A percentile compares a stretch with the other conserved stretches of the same genome.
Conservation (phyloP, 2,113 vertebrate genomes). For the Marcusenius ussheri region DNA sequence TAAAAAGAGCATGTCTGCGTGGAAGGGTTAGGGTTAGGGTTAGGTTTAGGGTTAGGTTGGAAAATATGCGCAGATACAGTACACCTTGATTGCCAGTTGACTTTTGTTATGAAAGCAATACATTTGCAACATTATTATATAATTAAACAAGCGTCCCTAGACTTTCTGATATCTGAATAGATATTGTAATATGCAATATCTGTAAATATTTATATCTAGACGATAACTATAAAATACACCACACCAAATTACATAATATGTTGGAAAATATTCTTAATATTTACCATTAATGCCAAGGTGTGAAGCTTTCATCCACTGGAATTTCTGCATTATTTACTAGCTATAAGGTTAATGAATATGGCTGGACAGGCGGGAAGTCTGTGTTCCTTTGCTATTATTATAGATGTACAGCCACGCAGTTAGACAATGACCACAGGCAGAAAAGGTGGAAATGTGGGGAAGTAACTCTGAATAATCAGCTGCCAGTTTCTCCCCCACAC, state of each 20-base stretch:
- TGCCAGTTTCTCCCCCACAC: conserved; percentile 1
- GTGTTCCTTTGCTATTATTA: background rate
- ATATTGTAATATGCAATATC: background rate
- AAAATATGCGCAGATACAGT: background rate
- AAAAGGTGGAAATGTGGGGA: conserved; percentile 6
- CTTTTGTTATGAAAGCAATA: background rate
- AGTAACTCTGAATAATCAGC: conserved; percentile 8
- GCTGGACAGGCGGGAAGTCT: background rate
- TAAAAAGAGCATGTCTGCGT: background rate
- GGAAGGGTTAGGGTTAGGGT: background rate
- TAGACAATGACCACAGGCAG: background rate
- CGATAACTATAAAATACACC: background rate
- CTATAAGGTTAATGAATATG: background rate
- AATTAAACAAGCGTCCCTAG: background rate
- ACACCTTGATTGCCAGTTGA: background rate
- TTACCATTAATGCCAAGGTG: background rate
- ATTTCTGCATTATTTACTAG: background rate
- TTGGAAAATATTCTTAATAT: background rate
- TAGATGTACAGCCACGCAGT: background rate
- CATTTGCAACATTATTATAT: background rate
- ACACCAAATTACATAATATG: background rate
- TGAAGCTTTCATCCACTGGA: background rate
- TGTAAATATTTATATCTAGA: background rate
- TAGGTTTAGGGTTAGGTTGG: background rate
- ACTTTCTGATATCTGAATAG: background rate